Percentiles rank a stretch among this genome's conserved stretches.
phyloP scores from a whole-genome alignment of 1,140 invertebrate genomes.

The Tigriopus japonicus region DNA sequence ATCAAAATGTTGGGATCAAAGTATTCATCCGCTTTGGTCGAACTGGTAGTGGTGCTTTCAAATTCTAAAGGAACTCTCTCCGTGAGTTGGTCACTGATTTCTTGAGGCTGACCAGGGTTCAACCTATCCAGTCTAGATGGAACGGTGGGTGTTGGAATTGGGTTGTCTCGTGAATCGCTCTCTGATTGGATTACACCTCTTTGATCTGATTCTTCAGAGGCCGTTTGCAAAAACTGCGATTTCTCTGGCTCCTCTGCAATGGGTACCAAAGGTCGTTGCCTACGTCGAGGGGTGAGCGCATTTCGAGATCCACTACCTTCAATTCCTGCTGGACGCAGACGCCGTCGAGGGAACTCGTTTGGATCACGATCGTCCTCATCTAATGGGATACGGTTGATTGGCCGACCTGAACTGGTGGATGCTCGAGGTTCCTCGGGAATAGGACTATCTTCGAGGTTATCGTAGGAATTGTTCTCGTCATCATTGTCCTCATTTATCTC shows the following conservation, averaged over 20 bases:
- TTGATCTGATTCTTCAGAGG: background rate
- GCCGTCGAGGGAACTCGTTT: background rate
- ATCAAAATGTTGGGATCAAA: background rate
- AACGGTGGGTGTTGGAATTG: background rate
- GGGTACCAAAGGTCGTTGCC: background rate
- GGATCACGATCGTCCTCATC: background rate
- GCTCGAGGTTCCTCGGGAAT: slow-evolving; percentile 6
- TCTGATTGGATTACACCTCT: background rate
- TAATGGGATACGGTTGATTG: background rate
- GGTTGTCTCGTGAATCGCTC: background rate
- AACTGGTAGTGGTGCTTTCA: background rate
- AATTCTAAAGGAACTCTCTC: background rate
- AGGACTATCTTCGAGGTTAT: too few species aligned
- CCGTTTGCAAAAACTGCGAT: too few species aligned
- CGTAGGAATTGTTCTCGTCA: background rate
- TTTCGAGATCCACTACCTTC: too few species aligned
- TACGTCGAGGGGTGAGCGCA: background rate
- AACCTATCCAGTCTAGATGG: background rate
- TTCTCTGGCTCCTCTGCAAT: too few species aligned
- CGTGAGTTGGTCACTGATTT: background rate
- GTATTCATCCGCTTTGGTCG: background rate
- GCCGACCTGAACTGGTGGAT: background rate
- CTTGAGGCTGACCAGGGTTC: background rate
- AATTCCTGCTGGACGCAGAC: background rate
- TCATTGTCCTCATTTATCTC: background rate